A percentile compares a stretch with the other conserved stretches of the same genome.
These are phyloP conservation scores for Urophycis tenuis DNA, from an alignment of 2,797 vertebrate genomes.

Conservation along the genomic window DNA sequence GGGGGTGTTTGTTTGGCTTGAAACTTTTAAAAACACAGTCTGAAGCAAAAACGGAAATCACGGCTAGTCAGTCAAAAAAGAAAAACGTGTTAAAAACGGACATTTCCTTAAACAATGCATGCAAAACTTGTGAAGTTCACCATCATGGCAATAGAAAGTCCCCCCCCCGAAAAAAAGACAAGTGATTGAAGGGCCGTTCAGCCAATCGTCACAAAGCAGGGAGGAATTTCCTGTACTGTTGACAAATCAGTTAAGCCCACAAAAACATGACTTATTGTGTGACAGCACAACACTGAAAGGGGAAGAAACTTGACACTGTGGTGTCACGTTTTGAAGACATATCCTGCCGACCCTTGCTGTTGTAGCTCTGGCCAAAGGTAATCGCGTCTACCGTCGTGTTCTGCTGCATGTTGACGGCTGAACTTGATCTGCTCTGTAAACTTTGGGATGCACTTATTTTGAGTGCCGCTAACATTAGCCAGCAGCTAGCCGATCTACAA, in stretches of 20 bases:
- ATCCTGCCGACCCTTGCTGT: slow-evolving; percentile 35
- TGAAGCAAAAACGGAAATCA: slow-evolving; percentile 33
- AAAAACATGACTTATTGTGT: slow-evolving; percentile 37
- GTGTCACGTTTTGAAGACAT: slow-evolving; percentile 66
- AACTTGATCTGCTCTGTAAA: neutral
- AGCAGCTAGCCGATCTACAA: neutral
- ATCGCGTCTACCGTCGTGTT: neutral
- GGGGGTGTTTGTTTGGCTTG: neutral
- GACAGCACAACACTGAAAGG: slow-evolving; percentile 54
- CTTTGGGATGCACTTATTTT: neutral
- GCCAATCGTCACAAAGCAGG: slow-evolving; percentile 47
- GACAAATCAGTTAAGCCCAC: slow-evolving; percentile 64
- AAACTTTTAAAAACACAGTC: neutral
- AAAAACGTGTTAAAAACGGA: slow-evolving; percentile 31
- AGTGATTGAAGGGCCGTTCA: slow-evolving; percentile 26
- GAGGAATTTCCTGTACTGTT: slow-evolving; percentile 51
- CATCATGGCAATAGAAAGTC: neutral
- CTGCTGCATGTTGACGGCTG: neutral
- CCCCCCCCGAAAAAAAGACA: slow-evolving; percentile 23
- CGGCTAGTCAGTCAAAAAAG: slow-evolving; percentile 19
- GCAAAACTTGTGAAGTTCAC: neutral
- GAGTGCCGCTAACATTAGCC: neutral
- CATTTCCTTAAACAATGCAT: no score
- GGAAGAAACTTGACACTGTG: slow-evolving; percentile 62
- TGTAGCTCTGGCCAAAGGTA: slow-evolving; percentile 52